Percentiles rank a stretch among this genome's conserved stretches.
Evolutionary conservation across 2,797 vertebrate species (phyloP).

Genomic region (Pyrocephalus nanus): DNA sequence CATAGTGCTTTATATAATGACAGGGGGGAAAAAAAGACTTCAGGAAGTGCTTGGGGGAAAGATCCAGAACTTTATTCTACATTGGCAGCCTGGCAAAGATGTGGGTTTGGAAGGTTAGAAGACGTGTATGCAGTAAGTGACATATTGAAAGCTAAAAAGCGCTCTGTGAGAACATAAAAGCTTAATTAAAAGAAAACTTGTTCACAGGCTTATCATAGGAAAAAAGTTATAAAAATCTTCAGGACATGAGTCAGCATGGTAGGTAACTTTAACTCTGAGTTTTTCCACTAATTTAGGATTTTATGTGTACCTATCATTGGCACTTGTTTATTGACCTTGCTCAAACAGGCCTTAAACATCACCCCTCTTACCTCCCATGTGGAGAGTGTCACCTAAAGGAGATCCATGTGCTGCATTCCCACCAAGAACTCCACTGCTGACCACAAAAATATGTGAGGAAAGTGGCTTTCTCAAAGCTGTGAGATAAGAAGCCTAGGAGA

Average conservation of each 20-base stretch:
- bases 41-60: constrained; percentile 50
- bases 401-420: background rate
- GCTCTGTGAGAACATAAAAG: background rate
- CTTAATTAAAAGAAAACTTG: background rate
- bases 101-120: constrained; percentile 40
- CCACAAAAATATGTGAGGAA: background rate
- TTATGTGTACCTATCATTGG: background rate
- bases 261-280: background rate
- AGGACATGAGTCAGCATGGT: background rate
- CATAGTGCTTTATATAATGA: constrained; percentile 33
- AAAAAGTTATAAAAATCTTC: background rate
- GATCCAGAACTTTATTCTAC: constrained; percentile 26
- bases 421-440: background rate
- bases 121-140: background rate
- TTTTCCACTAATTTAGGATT: background rate
- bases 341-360: background rate
- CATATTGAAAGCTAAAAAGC: constrained; percentile 47
- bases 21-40: background rate
- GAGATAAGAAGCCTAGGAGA: background rate
- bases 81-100: constrained; percentile 48
- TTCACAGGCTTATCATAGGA: background rate
- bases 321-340: background rate
- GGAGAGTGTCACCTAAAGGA: background rate
- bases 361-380: rapidly evolving
- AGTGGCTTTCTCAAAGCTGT: background rate